These are phyloP conservation scores for Sebastiscus tertius DNA, from an alignment of 2,797 vertebrate species.

Conservation along the genomic window DNA sequence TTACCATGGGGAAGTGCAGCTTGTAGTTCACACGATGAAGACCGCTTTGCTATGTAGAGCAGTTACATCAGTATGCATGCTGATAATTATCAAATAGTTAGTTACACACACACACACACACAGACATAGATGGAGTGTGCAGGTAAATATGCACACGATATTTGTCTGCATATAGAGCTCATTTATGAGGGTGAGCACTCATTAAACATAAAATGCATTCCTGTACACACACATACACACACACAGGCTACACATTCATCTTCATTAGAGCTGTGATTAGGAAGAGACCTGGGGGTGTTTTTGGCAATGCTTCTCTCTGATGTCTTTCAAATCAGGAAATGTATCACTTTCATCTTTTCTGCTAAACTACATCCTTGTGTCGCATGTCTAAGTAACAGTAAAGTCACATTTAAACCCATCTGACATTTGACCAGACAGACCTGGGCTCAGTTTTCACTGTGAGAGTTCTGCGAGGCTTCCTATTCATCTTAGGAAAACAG, in stretches of 20 bases:
- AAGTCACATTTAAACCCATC: conserved; percentile 38
- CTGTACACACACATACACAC: conserved; percentile 14
- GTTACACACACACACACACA: too few relatives aligned
- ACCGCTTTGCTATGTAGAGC: not conserved
- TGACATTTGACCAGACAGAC: conserved; percentile 22
- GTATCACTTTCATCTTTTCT: conserved; percentile 50
- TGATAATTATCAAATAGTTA: not conserved
- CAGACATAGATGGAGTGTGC: not conserved
- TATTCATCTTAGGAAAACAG: not conserved
- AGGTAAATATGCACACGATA: not conserved
- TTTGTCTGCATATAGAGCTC: not conserved
- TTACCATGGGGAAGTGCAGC: not conserved
- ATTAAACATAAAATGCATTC: conserved; percentile 7
- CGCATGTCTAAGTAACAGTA: conserved; percentile 27
- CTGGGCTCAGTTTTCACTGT: not conserved
- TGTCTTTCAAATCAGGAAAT: conserved; percentile 46
- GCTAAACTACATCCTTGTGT: conserved; percentile 27
- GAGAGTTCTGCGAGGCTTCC: not conserved
- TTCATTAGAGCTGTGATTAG: conserved; percentile 65
- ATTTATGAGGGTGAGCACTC: not conserved
- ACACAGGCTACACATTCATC: conserved; percentile 42
- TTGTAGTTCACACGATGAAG: not conserved
- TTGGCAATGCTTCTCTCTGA: conserved; percentile 52
- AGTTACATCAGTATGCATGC: not conserved
- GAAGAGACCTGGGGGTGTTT: conserved; percentile 59